Evolutionary conservation across 2,113 vertebrate species (phyloP).

Genomic region (Charina bottae): DNA sequence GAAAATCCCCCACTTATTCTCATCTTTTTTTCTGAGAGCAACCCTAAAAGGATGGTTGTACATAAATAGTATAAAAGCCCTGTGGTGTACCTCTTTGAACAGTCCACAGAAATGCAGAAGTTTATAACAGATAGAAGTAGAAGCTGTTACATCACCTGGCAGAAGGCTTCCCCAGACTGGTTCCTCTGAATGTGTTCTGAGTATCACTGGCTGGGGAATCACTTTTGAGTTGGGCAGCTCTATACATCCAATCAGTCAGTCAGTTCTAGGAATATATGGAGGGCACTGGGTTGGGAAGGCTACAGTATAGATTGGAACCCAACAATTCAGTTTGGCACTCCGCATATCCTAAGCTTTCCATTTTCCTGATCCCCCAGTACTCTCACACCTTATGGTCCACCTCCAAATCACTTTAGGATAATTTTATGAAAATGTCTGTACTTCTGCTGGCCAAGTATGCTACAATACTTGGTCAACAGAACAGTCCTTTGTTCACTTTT

Average conservation of each 20-base stretch:
- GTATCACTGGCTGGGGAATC: neutral
- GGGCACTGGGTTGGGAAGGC: neutral
- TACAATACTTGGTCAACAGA: too few relatives aligned
- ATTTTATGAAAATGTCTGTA: neutral
- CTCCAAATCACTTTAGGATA: neutral
- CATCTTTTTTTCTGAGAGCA: neutral
- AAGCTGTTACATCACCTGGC: neutral
- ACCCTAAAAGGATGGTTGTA: fast-evolving
- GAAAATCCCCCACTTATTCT: neutral
- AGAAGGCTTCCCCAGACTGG: too few relatives aligned
- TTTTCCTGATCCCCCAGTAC: neutral
- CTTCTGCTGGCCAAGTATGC: neutral
- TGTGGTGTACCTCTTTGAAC: neutral
- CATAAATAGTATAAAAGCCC: neutral
- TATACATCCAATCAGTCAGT: neutral
- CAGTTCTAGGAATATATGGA: neutral
- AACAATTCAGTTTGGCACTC: neutral
- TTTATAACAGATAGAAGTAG: neutral
- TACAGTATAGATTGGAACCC: neutral
- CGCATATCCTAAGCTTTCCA: neutral
- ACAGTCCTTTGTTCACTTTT: neutral
- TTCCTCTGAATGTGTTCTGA: too few relatives aligned
- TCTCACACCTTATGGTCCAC: neutral
- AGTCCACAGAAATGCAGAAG: neutral
- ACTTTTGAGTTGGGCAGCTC: neutral